These are phyloP conservation scores for Drosophila nr. fundita DNA, from an alignment of 2,888 invertebrate genomes.

Conservation along the genomic window DNA sequence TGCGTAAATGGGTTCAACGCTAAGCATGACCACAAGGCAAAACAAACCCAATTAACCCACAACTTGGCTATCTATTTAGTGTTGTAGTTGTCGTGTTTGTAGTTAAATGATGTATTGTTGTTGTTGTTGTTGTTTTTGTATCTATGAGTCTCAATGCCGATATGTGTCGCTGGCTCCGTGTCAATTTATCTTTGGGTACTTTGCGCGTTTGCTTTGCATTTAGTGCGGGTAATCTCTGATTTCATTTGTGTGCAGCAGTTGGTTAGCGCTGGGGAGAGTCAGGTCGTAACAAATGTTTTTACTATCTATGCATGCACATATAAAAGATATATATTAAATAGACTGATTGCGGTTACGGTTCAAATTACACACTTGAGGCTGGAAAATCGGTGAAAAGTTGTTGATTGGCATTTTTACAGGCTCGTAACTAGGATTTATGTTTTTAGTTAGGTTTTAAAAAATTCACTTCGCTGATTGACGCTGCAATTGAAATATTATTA, in stretches of 20 bases:
- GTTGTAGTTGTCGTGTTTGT: neutral
- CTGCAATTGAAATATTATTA: neutral
- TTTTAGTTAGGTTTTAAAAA: neutral
- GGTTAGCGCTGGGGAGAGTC: slow-evolving; percentile 10
- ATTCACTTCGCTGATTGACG: neutral
- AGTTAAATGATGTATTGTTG: neutral
- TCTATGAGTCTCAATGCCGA: slow-evolving; percentile 48
- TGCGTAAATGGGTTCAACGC: slow-evolving; percentile 47
- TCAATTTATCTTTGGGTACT: slow-evolving; percentile 39
- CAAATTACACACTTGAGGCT: neutral
- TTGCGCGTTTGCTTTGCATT: slow-evolving; percentile 40
- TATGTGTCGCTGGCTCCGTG: slow-evolving; percentile 42
- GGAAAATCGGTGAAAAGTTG: neutral
- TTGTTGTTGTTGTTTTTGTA: slow-evolving; percentile 3
- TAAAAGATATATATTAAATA: neutral
- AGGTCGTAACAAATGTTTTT: slow-evolving; percentile 3
- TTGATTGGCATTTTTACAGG: slow-evolving; percentile 1
- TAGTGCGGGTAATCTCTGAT: slow-evolving; percentile 16
- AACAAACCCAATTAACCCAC: slow-evolving; percentile 38
- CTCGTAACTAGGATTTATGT: neutral
- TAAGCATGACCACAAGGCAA: slow-evolving; percentile 63
- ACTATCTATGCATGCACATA: neutral
- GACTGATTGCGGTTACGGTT: neutral
- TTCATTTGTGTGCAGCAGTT: slow-evolving; percentile 9
- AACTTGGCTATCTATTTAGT: slow-evolving; percentile 4